Evolutionary conservation across 1,140 invertebrate species (phyloP), one percentile per base, ranked within the genome.

Genomic region (Zaprionus africanus): DNA sequence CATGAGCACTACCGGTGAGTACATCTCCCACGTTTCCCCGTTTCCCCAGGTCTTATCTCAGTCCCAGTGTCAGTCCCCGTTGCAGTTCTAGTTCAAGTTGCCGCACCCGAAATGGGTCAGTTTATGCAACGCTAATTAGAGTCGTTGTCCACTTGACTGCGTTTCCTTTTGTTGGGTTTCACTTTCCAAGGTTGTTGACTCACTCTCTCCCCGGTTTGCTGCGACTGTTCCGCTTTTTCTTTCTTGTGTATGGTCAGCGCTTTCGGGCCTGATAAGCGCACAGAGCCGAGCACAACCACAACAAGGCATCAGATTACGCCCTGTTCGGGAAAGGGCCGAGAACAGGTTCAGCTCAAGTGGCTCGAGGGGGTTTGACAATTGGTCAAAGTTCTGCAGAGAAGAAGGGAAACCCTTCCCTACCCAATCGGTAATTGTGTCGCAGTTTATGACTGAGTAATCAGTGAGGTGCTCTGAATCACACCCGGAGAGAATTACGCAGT

Each of bases 171-270:
- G 65, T 73, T 46, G 12, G 57, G 71, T 82, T 86, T 86, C 76
- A 79, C 69, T 80, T 86, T 86, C 82, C 83, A 86, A 87, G 83
- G 72, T 77, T 86, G 79, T 86, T 87, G 83, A 86, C 79, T 86
- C 82, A 87, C 82, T 31, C 24, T 34, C 22, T 22, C 22, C 57
- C 31, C 31, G 11, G 31, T 34, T 34, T 34, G 9, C 31, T 34
- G 31, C 9, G 4, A 63, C 11, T 43, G 22, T 43, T 38, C 41
- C 41, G 24, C 26, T 49, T 31, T 31, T 22, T 59, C 6, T 59
- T n/a, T 49, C 72, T 83, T 78, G 64, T 53, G 75, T 65, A 69
- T 70, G 75, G 79, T 83, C 78, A 81, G 74, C 69, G 71, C 38
- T 78, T 85, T 75, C 26, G n/a, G 51, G 49, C 46, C 62, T 56